These are phyloP conservation scores for Papilio polytes DNA, from an alignment of 1,140 invertebrate species.

Conservation along the genomic window DNA sequence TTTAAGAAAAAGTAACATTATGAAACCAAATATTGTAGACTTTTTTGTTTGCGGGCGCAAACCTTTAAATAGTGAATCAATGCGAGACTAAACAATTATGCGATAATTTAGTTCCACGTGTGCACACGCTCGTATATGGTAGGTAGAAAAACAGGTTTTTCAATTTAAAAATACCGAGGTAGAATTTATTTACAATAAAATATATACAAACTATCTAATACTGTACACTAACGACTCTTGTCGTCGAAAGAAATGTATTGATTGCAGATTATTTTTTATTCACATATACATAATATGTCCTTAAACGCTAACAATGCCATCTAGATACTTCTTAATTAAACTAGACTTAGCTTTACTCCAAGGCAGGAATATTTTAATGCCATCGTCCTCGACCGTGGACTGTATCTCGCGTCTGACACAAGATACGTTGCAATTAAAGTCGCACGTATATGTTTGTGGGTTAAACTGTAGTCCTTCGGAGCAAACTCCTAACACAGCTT, in stretches of 20 bases:
- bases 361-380: slow-evolving; percentile 61
- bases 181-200: slow-evolving; percentile 27
- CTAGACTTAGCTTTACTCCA: slow-evolving; percentile 51
- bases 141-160: not conserved
- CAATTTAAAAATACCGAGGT: not conserved
- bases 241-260: slow-evolving; percentile 10
- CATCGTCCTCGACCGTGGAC: slow-evolving; percentile 44
- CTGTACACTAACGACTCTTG: not conserved
- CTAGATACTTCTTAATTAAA: slow-evolving; percentile 8
- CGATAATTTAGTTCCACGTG: no score
- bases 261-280: slow-evolving; percentile 10
- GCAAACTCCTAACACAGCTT: slow-evolving; percentile 78
- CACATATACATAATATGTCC: not conserved
- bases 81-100: no score
- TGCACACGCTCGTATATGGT: no score
- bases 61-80: no score
- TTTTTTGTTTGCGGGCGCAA: no score
- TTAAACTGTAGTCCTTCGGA: slow-evolving; percentile 85
- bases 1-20: no score
- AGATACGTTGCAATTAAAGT: slow-evolving; percentile 60
- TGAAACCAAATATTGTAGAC: no score
- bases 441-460: slow-evolving; percentile 56
- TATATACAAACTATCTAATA: slow-evolving; percentile 28
- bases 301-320: not conserved
- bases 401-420: slow-evolving; percentile 52